Base-by-base conservation (phyloP, 1,140 invertebrate species). In the Geopemphigus sp. region DNA sequence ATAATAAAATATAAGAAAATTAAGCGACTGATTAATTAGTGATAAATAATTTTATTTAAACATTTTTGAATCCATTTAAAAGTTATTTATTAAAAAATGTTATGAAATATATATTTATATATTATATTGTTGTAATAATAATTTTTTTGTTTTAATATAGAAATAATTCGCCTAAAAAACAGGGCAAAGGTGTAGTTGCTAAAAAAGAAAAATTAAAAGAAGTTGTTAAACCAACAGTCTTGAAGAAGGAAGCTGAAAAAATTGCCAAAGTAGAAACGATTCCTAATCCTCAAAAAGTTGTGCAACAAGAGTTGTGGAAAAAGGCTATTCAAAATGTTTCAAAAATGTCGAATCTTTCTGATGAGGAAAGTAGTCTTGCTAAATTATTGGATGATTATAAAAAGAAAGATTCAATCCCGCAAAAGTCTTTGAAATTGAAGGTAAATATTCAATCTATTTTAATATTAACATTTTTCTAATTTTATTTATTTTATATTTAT, bases 201-300 rank as follows among this genome's bases (percentile, higher is more conserved):
- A 45, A 26, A 29, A 78, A 78, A 63, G 74, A 61, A 26, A 78
- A 78, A 32, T 54, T 17, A 14, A 72, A 72, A 29, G 68, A 54
- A 50, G 8, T 61, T 61, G 39, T 78, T 11, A 78, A 78, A 12
- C 74, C 39, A 47, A 19, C 74, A 19, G 57, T 78, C 6, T 53
- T 78, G 17, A 78, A 78, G 59, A 78, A 78, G 50, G 74, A 63
- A 50, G 57, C 19, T 17, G 74, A 78, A 63, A 78, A 78, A 63
- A 1, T 6, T 8, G 8, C 3, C 10, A 24, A 59, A 50, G 57
- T 26, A 63, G 32, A 63, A 50, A 17, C 19, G 17, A 12, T 57
- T 45, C 11, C 19, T 14, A 50, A 19, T 59, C 73, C 73, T 59
- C 26, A 57, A 11, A 78, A 78, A 63, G 3, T 50, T 4, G 19